Base-by-base conservation (phyloP, 2,888 invertebrate species). In the Netelia virgata region DNA sequence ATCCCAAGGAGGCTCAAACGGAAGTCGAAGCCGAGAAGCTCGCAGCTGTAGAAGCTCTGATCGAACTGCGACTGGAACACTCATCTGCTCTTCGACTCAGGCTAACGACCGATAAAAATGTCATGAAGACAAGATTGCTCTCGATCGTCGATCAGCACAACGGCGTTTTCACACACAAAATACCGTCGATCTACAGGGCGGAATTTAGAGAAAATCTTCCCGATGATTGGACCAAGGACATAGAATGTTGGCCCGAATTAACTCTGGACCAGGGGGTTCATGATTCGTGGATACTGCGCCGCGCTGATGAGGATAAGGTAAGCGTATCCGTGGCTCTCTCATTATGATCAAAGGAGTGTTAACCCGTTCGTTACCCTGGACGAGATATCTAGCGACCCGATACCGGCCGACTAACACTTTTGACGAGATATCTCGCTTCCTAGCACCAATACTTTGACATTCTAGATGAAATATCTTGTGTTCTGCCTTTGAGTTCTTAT, bases 131-230 rank as follows among this genome's bases (percentile, higher is more conserved):
- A 8, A 89, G 95, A 55, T 91, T 95, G 9, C 91, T 94, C 0
- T 91, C 92, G 0, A 94, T 95, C 77, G 90, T 95, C 2, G 90
- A 93, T 57, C 91, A 91, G 50, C 94, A 95, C 87, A 91, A 89
- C 10, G 95, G 95, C 3, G 90, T 95, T 1, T 95, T 95, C 92
- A 93, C 93, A 53, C 92, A 93, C 36, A 93, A 94, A 80, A 87
- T 96, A 41, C 94, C 94, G 11, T 90, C 92, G 1, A 94, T 94
- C 84, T 95, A 95, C 89, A 95, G 95, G 79, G 94, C 95, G 83
- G 95, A 95, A 83, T 96, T 95, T 89, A 94, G 94, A 1, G 96
- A 97, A 91, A 95, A 95, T 75, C 93, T 97, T 69, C 97, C 97
- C 0, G 94, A 94, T 11, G 95, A 96, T 91, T 97, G 97, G 96